Percentiles rank a stretch among this genome's conserved stretches.
These are phyloP conservation scores for Meloidogyne floridensis DNA, from an alignment of 1,140 invertebrate species.

Conservation along the genomic window DNA sequence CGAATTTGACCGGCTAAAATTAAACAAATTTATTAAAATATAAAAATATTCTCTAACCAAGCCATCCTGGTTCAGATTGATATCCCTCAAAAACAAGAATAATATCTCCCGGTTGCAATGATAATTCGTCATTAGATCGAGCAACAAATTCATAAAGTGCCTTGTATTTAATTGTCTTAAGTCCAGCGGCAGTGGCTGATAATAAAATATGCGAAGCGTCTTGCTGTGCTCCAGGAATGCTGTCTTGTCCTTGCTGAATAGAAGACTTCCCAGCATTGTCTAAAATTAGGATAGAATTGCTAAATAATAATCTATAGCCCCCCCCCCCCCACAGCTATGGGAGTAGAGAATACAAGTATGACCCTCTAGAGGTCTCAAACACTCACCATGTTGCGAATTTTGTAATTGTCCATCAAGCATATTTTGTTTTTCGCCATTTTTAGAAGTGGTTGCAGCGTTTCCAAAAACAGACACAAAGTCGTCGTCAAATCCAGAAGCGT, in stretches of 20 bases:
- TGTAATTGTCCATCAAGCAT: neutral
- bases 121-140: constrained; percentile 87
- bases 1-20: constrained; percentile 75
- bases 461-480: constrained; percentile 30
- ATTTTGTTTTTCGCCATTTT: neutral
- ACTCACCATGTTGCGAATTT: neutral
- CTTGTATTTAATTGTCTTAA: constrained; percentile 71
- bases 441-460: neutral
- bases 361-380: neutral
- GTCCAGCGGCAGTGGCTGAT: neutral
- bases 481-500: constrained; percentile 32
- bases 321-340: too few relatives aligned
- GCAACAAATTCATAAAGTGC: constrained; percentile 91
- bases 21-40: neutral
- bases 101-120: constrained; percentile 88
- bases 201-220: neutral
- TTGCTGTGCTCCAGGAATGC: neutral
- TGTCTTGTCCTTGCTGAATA: neutral
- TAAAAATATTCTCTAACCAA: constrained; percentile 63
- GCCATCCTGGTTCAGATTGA: constrained; percentile 92
- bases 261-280: neutral
- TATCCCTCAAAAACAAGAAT: constrained; percentile 83
- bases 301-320: too few relatives aligned
- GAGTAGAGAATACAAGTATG: too few relatives aligned
- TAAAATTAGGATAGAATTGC: neutral